phyloP scores from a whole-genome alignment of 2,113 vertebrate species.

The Oceanodroma tethys region DNA sequence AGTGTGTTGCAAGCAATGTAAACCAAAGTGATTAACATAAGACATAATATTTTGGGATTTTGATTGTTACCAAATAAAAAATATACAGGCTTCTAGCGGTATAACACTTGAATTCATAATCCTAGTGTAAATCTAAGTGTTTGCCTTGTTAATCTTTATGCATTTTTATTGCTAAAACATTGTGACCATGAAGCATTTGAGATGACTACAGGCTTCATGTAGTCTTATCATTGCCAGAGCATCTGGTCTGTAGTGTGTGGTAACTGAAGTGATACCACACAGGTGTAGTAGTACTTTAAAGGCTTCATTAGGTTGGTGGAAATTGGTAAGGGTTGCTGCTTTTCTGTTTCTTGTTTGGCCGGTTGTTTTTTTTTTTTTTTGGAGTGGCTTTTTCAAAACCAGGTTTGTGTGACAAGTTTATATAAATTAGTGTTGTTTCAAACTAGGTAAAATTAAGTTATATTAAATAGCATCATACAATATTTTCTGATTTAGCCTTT shows the following conservation, averaged over 20 bases:
- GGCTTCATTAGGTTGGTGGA: fast-evolving
- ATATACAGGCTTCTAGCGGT: background rate
- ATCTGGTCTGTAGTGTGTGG: background rate
- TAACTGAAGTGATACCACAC: background rate
- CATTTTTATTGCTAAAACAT: background rate
- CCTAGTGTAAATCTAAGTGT: background rate
- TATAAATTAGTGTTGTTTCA: background rate
- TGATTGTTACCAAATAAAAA: background rate
- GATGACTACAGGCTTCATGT: background rate
- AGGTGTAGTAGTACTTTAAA: background rate
- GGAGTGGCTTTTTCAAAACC: background rate
- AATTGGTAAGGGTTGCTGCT: background rate
- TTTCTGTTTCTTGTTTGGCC: background rate
- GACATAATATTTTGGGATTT: background rate
- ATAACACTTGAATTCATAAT: background rate
- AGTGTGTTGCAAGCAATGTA: background rate
- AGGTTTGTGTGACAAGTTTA: background rate
- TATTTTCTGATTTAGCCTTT: background rate
- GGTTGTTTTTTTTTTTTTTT: fast-evolving
- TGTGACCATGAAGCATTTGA: background rate
- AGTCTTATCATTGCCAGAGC: background rate
- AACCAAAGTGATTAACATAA: background rate
- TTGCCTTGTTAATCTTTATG: background rate
- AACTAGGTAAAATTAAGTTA: background rate
- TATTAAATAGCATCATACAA: fast-evolving